Percentiles rank a stretch among this genome's conserved stretches.
Evolutionary conservation across 1,140 invertebrate species (phyloP).

Genomic region (Trichonephila clavata): DNA sequence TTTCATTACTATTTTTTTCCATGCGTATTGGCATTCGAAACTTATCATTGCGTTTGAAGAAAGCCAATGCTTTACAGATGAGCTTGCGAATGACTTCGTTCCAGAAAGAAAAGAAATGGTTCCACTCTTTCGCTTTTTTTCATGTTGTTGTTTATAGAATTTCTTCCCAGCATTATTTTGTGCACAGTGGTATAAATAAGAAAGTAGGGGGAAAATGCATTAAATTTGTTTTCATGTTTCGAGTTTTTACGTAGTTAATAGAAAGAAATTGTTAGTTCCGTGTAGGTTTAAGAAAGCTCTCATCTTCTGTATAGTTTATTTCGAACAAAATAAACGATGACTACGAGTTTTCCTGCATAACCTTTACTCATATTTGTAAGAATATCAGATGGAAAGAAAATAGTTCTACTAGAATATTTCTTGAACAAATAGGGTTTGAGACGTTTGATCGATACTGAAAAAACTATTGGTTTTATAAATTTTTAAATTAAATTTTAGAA

Average conservation of each 20-base stretch:
- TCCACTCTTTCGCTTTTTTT: background rate
- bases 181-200: conserved; percentile 22
- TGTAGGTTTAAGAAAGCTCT: background rate
- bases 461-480: too few species aligned
- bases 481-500: too few species aligned
- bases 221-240: conserved; percentile 43
- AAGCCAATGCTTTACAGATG: conserved; percentile 72
- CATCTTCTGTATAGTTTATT: background rate
- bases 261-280: conserved; percentile 47
- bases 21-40: conserved; percentile 70
- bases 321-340: background rate
- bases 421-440: too few species aligned
- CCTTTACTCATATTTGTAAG: too few species aligned
- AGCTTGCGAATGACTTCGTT: conserved; percentile 67
- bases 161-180: conserved; percentile 13
- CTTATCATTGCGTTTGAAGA: conserved; percentile 65
- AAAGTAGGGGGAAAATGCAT: conserved; percentile 40
- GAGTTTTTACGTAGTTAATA: background rate
- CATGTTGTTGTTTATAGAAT: conserved; percentile 40
- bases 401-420: too few species aligned
- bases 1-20: conserved; percentile 53
- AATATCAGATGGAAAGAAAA: too few species aligned
- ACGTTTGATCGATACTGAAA: too few species aligned
- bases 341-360: background rate
- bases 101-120: conserved; percentile 5